Conservation (phyloP, 2,797 vertebrate genomes). For the Psittacula derbiana region DNA sequence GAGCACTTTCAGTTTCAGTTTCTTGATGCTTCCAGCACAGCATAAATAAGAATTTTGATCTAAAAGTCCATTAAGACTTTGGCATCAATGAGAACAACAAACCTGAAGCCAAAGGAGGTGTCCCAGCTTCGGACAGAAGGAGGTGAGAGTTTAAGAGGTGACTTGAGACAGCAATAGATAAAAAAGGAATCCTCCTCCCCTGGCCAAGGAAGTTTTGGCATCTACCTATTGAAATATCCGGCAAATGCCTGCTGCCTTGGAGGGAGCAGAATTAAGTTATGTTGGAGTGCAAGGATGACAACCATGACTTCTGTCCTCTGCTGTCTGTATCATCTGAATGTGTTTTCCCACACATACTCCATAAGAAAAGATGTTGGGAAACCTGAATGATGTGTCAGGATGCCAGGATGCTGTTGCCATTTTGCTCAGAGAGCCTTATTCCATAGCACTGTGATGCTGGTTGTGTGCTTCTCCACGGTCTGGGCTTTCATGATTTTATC, state of each 20-base stretch:
- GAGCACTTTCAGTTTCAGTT: background rate
- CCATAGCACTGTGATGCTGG: background rate
- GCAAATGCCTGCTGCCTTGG: background rate
- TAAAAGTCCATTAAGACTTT: background rate
- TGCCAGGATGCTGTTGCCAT: background rate
- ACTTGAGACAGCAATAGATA: background rate
- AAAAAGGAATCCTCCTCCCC: background rate
- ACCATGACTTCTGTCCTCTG: background rate
- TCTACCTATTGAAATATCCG: background rate
- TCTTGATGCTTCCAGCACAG: background rate
- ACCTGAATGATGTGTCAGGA: background rate
- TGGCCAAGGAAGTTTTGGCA: background rate
- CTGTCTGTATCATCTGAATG: fast-evolving
- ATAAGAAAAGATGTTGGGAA: background rate
- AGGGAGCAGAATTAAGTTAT: background rate
- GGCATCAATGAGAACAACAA: background rate
- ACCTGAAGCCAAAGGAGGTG: background rate
- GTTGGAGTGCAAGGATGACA: background rate
- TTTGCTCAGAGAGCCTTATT: background rate
- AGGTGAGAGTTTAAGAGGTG: background rate
- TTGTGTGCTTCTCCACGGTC: background rate
- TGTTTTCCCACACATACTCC: background rate
- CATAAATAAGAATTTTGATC: background rate
- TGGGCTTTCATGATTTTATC: background rate
- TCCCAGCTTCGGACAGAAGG: background rate